Conservation (phyloP, 2,888 invertebrate genomes). For the Apantesis nais region DNA sequence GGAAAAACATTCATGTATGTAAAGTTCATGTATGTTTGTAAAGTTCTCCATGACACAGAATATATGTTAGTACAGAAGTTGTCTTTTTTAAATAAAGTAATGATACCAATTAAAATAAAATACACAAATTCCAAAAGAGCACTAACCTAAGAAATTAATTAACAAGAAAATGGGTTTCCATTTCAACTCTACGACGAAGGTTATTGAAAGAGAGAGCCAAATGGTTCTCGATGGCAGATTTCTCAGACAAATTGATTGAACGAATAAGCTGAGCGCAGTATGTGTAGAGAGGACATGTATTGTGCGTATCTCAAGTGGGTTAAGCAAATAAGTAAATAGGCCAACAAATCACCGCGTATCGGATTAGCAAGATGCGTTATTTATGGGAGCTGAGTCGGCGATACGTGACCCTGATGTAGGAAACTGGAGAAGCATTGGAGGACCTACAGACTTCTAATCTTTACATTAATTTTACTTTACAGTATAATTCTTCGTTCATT, state of each 20-base stretch:
- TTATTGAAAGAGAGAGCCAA: conserved; percentile 17
- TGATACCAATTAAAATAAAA: too few species aligned
- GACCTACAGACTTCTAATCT: neutral
- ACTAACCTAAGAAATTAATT: neutral
- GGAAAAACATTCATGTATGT: too few species aligned
- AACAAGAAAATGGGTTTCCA: neutral
- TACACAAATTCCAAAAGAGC: too few species aligned
- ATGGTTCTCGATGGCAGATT: conserved; percentile 13
- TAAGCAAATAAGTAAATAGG: conserved; percentile 75
- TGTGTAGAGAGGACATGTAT: conserved; percentile 28
- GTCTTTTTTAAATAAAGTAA: too few species aligned
- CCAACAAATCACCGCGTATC: conserved; percentile 80
- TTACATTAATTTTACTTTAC: neutral
- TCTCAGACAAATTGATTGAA: conserved; percentile 28
- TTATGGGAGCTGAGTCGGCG: conserved; percentile 74
- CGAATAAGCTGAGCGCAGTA: conserved; percentile 28
- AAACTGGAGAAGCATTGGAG: neutral
- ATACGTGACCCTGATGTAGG: conserved; percentile 51
- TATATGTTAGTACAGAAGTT: too few species aligned
- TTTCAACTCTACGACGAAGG: neutral
- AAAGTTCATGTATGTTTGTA: too few species aligned
- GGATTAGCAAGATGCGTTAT: conserved; percentile 80
- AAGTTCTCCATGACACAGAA: too few species aligned
- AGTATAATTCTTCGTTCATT: neutral
- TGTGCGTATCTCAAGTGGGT: conserved; percentile 48